Base-by-base conservation (phyloP, 2,113 vertebrate species). In the Actinemys pallida region DNA sequence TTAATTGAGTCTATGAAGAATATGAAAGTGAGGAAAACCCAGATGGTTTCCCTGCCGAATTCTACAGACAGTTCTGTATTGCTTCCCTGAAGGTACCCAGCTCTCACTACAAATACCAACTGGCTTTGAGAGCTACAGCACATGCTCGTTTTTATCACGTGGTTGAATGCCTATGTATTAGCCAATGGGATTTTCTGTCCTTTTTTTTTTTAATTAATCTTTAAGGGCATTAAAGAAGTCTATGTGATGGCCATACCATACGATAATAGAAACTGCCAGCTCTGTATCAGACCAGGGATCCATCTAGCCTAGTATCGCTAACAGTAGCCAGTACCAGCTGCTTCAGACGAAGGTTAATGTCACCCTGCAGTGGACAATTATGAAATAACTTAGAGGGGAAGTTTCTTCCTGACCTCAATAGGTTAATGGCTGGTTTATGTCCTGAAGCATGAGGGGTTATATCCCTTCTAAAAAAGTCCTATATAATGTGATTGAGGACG, bases 111-210 rank as follows among this genome's bases (percentile, higher is more conserved):
- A n/a, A n/a, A 31, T 2, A 69, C 62, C 35, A 8, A 6, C 62
- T 6, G 62, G 29, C 62, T 19, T 17, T 19, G n/a, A 42, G 16
- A 10, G 42, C 20, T 24, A 75, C 94, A 81, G 29, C 2, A 20
- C 9, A 2, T 0, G 0, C 3, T 52, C 31, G 3, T 78, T 82
- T 72, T n/a, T n/a, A 76, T 14, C 10, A 76, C 1, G n/a, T 0
- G 2, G 84, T n/a, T 2, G 53, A 81, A 90, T 83, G 19, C 16
- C 89, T 69, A 35, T 82, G 16, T 3, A 9, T 16, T 69, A 35
- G 31, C 7, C 59, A 16, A 8, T 17, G 31, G 35, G 16, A 69
- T 17, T 52, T 52, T 11, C 49, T 49, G 10, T 49, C 49, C 10
- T 49, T 49, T 10, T 49, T 47, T 47, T 50, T 52, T 16, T 17